Percentiles rank a stretch among this genome's conserved stretches.
phyloP scores from a whole-genome alignment of 2,888 invertebrate species.

The Spilosoma lubricipeda region DNA sequence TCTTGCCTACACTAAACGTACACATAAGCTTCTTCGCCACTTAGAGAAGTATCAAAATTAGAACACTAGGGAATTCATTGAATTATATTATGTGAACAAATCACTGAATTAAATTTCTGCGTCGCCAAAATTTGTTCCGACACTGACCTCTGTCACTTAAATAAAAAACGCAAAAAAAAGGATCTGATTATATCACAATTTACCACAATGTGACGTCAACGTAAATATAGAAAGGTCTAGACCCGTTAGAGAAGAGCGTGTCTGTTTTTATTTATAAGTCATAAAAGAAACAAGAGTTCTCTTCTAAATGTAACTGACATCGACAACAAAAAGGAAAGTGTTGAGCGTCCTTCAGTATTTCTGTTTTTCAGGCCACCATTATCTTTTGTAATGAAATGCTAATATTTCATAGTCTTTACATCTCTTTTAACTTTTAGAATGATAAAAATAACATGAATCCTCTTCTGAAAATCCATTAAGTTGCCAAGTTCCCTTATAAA shows the following conservation, averaged over 20 bases:
- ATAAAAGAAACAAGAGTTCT: not conserved
- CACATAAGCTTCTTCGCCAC: not conserved
- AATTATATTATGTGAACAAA: not conserved
- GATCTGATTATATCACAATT: constrained; percentile 4
- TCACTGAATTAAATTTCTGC: not conserved
- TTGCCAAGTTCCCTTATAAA: not conserved
- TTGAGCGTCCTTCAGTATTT: not conserved
- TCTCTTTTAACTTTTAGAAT: no score
- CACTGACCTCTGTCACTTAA: constrained; percentile 6
- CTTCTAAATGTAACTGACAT: not conserved
- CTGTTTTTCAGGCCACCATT: not conserved
- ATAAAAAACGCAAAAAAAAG: constrained; percentile 12
- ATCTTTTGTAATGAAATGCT: not conserved
- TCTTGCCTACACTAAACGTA: not conserved
- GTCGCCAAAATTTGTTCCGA: not conserved
- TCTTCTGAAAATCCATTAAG: not conserved
- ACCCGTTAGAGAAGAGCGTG: not conserved
- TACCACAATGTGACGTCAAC: constrained; percentile 4
- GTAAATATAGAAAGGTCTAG: constrained; percentile 11
- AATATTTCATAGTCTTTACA: not conserved
- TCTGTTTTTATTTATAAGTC: not conserved
- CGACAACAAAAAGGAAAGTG: not conserved
- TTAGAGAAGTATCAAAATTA: not conserved
- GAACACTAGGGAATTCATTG: not conserved
- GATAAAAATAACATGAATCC: not conserved